Percentiles rank a stretch among this genome's conserved stretches.
Evolutionary conservation across 2,797 vertebrate genomes (phyloP).

Genomic region (Chrosomus eos): DNA sequence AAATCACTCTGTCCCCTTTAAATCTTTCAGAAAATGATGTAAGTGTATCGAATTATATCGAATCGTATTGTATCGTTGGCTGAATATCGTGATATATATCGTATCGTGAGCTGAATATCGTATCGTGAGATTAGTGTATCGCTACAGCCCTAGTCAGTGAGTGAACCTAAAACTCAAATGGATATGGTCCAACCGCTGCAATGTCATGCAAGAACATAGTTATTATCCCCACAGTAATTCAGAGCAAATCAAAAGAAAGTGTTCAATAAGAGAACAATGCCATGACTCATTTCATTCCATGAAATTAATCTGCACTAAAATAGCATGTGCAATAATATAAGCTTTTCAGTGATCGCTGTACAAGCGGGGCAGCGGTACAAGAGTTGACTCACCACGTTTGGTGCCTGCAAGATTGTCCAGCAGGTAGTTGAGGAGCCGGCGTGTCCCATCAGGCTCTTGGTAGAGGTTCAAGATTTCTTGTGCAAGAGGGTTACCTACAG

Average conservation of each 20-base stretch:
- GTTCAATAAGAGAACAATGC: constrained; percentile 24
- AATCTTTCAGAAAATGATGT: no score
- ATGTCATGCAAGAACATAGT: not conserved
- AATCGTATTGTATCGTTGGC: no score
- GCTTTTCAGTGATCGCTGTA: not conserved
- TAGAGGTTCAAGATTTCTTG: constrained; percentile 98
- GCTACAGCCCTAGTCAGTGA: no score
- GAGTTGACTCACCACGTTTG: constrained; percentile 89
- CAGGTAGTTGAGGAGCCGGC: constrained; percentile 97
- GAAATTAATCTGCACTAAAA: constrained; percentile 10
- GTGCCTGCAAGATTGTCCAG: constrained; percentile 99
- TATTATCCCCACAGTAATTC: constrained; percentile 30
- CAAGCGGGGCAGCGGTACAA: not conserved
- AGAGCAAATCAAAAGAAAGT: constrained; percentile 23
- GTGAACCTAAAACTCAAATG: not conserved
- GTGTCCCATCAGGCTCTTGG: constrained; percentile 96
- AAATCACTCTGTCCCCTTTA: no score
- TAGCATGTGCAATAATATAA: not conserved
- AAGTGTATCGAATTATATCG: no score
- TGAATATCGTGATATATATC: no score
- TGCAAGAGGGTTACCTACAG: constrained; percentile 96
- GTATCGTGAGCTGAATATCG: no score
- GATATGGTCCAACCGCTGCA: not conserved
- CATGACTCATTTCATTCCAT: constrained; percentile 21
- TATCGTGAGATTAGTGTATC: no score